These are phyloP conservation scores for Aurelia coerulea DNA, from an alignment of 30 jellyfish, hydroid and myxozoan species.

Conservation along the genomic window DNA sequence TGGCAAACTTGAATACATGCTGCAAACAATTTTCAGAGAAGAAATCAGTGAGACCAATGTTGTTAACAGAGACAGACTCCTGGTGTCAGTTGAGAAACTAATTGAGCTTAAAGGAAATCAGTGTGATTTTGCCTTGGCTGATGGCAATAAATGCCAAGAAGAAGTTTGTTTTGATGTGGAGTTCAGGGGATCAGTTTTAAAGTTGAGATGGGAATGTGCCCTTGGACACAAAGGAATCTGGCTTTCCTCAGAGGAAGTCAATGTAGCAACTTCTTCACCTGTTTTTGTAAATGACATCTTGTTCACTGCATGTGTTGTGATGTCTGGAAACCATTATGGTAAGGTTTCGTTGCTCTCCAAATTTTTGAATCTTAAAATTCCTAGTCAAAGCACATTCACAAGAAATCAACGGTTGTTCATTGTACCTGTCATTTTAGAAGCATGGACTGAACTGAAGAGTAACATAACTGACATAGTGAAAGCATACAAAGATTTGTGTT, in stretches of 20 bases:
- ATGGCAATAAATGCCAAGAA: no score
- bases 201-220: no score
- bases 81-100: slow-evolving; percentile 8
- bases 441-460: slow-evolving; percentile 23
- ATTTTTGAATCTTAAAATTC: no score
- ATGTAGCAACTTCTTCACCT: no score
- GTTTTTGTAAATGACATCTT: no score
- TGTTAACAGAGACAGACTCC: slow-evolving; percentile 16
- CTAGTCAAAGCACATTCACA: slow-evolving; percentile 4
- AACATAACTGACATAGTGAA: neutral
- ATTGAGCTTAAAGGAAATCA: slow-evolving; percentile 11
- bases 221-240: no score
- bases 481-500: slow-evolving; percentile 10
- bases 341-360: no score
- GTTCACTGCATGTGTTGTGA: no score
- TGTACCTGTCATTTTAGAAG: slow-evolving; percentile 10
- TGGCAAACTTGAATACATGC: neutral
- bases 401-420: slow-evolving; percentile 7
- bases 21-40: neutral
- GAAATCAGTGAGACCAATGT: neutral
- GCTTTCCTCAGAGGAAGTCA: no score
- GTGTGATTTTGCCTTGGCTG: neutral
- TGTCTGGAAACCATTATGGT: no score
- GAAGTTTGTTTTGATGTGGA: no score
- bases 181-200: no score